Evolutionary conservation across 2,888 invertebrate species (phyloP).

Genomic region (Drosophila pseudotalamancana): DNA sequence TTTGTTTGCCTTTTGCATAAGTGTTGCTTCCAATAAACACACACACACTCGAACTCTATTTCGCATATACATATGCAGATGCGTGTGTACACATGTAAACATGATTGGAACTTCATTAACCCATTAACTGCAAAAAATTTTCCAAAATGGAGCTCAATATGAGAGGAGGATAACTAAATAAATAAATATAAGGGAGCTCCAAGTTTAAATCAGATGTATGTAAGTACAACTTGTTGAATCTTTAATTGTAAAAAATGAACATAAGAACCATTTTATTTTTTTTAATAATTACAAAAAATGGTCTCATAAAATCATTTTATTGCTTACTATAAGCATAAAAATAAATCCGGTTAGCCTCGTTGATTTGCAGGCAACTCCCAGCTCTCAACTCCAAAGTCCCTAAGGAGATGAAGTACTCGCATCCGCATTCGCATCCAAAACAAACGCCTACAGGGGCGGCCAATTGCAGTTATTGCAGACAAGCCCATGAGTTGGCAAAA

Average conservation of each 20-base stretch:
- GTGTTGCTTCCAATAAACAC: slow-evolving; percentile 23
- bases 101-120: slow-evolving; percentile 47
- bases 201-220: background rate
- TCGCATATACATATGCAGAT: slow-evolving; percentile 5
- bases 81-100: slow-evolving; percentile 28
- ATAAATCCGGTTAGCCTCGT: slow-evolving; percentile 1
- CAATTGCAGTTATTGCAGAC: slow-evolving; percentile 17
- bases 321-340: background rate
- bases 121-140: slow-evolving; percentile 2
- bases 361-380: slow-evolving; percentile 1
- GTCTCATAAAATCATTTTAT: background rate
- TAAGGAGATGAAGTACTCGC: slow-evolving; percentile 2
- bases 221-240: background rate
- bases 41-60: background rate
- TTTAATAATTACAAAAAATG: background rate
- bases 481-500: slow-evolving; percentile 34
- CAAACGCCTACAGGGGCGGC: slow-evolving; percentile 33
- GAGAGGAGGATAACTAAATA: background rate
- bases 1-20: slow-evolving; percentile 78
- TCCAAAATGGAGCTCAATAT: background rate
- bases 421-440: too few species aligned
- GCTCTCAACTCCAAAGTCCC: background rate
- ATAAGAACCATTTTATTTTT: too few species aligned
- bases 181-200: background rate
- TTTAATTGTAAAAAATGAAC: background rate